These are phyloP conservation scores for Eurosta solidaginis DNA, from an alignment of 1,140 invertebrate species.

Conservation along the genomic window DNA sequence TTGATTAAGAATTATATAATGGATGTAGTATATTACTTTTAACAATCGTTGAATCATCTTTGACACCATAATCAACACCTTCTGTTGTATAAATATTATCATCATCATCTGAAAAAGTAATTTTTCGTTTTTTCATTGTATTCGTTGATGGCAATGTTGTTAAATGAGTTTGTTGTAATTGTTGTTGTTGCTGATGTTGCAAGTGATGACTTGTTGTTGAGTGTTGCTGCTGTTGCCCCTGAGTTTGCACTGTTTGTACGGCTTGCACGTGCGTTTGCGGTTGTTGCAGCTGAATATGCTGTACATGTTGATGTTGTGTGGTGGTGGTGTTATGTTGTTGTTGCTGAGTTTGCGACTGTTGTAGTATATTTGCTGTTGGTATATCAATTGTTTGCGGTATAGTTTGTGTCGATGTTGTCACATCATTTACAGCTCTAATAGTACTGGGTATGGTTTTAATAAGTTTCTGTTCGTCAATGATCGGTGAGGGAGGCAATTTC, in stretches of 20 bases:
- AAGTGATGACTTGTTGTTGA: slow-evolving; percentile 42
- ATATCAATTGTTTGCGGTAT: slow-evolving; percentile 56
- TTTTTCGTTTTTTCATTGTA: slow-evolving; percentile 53
- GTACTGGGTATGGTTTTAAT: slow-evolving; percentile 58
- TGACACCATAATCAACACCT: slow-evolving; percentile 53
- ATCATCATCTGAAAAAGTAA: slow-evolving; percentile 57
- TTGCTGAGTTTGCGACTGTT: slow-evolving; percentile 45
- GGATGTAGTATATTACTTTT: slow-evolving; percentile 42
- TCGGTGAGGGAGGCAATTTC: slow-evolving; percentile 47
- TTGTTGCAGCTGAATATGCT: slow-evolving; percentile 49
- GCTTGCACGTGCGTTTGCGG: slow-evolving; percentile 36
- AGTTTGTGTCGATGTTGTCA: slow-evolving; percentile 45
- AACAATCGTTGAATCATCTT: slow-evolving; percentile 55
- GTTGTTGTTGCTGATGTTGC: slow-evolving; percentile 36
- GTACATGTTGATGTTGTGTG: slow-evolving; percentile 42
- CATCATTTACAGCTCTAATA: slow-evolving; percentile 52
- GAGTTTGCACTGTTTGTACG: slow-evolving; percentile 37
- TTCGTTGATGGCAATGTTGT: slow-evolving; percentile 45
- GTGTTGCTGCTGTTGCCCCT: slow-evolving; percentile 35
- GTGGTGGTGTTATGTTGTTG: slow-evolving; percentile 41
- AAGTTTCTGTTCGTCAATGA: slow-evolving; percentile 56
- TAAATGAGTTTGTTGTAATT: slow-evolving; percentile 40
- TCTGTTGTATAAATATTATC: slow-evolving; percentile 59
- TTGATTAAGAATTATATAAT: not conserved
- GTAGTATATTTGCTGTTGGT: slow-evolving; percentile 51